These are phyloP conservation scores for Apamea sordens DNA, from an alignment of 2,888 invertebrate genomes.

Conservation along the genomic window DNA sequence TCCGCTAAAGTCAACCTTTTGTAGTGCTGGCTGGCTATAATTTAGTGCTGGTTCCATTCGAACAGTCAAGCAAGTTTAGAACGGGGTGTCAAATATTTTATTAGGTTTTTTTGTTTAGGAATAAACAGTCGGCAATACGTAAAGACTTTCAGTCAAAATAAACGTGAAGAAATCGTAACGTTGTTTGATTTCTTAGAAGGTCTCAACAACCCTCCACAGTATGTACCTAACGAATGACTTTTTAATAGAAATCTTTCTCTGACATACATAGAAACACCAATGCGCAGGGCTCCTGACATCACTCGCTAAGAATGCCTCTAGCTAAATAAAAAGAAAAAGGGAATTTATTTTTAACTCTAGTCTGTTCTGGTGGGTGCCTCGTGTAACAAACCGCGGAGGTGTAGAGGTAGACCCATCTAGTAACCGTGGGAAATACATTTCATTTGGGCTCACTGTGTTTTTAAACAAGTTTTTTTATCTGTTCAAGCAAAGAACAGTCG, in stretches of 20 bases:
- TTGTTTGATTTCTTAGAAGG: too few species aligned
- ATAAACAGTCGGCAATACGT: too few species aligned
- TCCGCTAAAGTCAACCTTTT: too few species aligned
- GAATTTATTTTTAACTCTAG: slow-evolving; percentile 63
- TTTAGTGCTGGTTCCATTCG: too few species aligned
- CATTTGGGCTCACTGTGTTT: background rate
- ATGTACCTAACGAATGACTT: background rate
- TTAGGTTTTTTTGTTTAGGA: too few species aligned
- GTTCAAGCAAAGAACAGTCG: background rate
- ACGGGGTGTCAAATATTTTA: too few species aligned
- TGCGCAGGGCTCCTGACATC: slow-evolving; percentile 49
- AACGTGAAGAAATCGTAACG: too few species aligned
- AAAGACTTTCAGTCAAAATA: too few species aligned
- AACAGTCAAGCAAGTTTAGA: too few species aligned
- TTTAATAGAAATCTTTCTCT: slow-evolving; percentile 14
- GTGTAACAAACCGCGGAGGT: slow-evolving; percentile 11
- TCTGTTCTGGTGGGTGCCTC: slow-evolving; percentile 32
- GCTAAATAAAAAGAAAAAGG: slow-evolving; percentile 64
- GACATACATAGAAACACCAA: background rate
- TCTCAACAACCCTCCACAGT: too few species aligned
- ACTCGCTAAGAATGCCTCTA: slow-evolving; percentile 43
- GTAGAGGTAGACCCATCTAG: background rate
- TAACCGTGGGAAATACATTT: slow-evolving; percentile 22
- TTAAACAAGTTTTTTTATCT: background rate
- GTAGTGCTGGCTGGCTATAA: too few species aligned